Evolutionary conservation across 1,140 invertebrate species (phyloP).

Genomic region (Parapsyche elsis): DNA sequence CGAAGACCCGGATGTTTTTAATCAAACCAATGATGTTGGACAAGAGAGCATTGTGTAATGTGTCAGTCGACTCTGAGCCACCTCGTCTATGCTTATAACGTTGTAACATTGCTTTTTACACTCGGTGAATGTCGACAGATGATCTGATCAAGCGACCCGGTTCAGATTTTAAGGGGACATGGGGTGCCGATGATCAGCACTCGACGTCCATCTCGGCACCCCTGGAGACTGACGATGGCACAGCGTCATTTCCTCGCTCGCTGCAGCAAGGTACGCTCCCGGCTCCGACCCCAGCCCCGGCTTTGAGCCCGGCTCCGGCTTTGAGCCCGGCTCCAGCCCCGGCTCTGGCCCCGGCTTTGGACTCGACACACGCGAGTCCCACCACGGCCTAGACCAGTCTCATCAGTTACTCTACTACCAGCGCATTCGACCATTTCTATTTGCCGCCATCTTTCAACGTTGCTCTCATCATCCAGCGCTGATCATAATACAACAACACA

Average conservation of each 20-base stretch:
- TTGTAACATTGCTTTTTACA: too few species aligned
- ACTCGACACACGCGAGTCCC: conserved; percentile 31
- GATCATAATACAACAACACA: neutral
- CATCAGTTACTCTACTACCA: neutral
- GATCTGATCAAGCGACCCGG: conserved; percentile 69
- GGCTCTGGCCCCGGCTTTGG: conserved; percentile 18
- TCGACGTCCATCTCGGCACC: conserved; percentile 75
- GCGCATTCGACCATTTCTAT: conserved; percentile 22
- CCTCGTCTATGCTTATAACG: too few species aligned
- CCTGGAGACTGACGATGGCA: conserved; percentile 71
- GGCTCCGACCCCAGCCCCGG: neutral
- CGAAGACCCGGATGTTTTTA: too few species aligned
- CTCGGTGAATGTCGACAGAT: too few species aligned
- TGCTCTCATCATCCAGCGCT: conserved; percentile 31
- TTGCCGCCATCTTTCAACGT: neutral
- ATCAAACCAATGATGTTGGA: too few species aligned
- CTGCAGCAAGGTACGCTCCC: conserved; percentile 42
- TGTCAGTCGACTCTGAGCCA: too few species aligned
- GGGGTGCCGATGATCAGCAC: conserved; percentile 71
- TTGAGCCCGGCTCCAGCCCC: conserved; percentile 61
- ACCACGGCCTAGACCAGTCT: conserved; percentile 37
- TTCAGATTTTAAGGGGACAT: conserved; percentile 77
- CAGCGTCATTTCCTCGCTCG: conserved; percentile 46
- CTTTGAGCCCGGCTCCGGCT: conserved; percentile 73
- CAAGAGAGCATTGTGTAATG: too few species aligned